These are phyloP conservation scores for Triplophysa siluroides DNA, from an alignment of 2,113 vertebrate genomes.

Conservation along the genomic window DNA sequence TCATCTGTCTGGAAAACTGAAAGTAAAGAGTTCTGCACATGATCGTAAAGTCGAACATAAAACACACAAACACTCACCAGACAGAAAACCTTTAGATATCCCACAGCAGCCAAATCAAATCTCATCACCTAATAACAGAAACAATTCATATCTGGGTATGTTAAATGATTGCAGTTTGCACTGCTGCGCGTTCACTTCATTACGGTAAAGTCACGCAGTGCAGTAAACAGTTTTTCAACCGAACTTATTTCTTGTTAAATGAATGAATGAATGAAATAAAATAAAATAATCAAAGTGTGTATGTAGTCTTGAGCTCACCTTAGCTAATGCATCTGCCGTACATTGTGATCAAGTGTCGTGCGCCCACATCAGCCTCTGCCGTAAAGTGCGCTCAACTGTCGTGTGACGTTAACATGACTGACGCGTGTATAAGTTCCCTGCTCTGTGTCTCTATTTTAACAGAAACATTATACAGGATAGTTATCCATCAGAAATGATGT, in stretches of 20 bases:
- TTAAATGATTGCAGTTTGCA: too few relatives aligned
- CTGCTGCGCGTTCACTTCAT: not conserved
- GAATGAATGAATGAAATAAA: not conserved
- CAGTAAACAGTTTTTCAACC: not conserved
- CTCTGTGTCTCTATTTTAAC: not conserved
- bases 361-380: not conserved
- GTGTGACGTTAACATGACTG: not conserved
- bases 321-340: not conserved
- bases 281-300: not conserved
- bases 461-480: not conserved
- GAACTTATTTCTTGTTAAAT: too few relatives aligned
- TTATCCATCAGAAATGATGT: not conserved
- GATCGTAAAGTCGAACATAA: not conserved
- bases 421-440: not conserved
- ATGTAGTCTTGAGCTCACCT: not conserved
- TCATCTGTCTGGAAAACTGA: too few relatives aligned
- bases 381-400: constrained; percentile 25
- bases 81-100: not conserved
- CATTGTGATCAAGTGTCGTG: constrained; percentile 1
- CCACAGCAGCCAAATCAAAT: not conserved
- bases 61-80: not conserved
- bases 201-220: not conserved
- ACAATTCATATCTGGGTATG: not conserved
- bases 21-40: too few relatives aligned
- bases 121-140: not conserved